These are phyloP conservation scores for Tipula vernalis DNA, from an alignment of 2,888 invertebrate species.

Conservation along the genomic window DNA sequence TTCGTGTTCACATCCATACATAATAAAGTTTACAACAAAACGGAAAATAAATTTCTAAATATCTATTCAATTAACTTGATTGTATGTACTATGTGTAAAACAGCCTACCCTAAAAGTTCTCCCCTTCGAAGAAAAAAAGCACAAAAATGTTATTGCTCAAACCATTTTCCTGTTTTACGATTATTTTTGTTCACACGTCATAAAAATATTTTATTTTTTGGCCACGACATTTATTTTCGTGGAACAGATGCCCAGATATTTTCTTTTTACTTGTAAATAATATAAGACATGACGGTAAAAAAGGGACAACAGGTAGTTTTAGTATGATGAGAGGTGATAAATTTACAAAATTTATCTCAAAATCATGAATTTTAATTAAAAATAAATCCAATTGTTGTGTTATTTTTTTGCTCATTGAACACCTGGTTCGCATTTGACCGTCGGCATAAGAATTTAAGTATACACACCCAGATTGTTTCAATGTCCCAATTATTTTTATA, in stretches of 20 bases:
- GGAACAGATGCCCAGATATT: not conserved
- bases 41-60: not conserved
- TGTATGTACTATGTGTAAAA: not conserved
- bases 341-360: not conserved
- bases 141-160: not conserved
- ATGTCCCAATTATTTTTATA: not conserved
- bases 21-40: not conserved
- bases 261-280: not conserved
- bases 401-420: not conserved
- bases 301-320: not conserved
- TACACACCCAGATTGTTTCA: not conserved
- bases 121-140: not conserved
- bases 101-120: not conserved
- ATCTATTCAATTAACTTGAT: not conserved
- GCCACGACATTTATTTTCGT: not conserved
- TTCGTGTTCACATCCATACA: not conserved
- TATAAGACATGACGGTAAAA: not conserved
- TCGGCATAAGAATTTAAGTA: not conserved
- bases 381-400: not conserved
- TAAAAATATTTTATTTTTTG: not conserved
- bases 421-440: not conserved
- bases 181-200: not conserved
- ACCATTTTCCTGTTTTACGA: not conserved
- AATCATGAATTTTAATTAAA: constrained; percentile 4
- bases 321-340: not conserved